Evolutionary conservation across 2,113 vertebrate species (phyloP), one percentile per base, ranked within the genome.

Genomic region (Pituophis catenifer): DNA sequence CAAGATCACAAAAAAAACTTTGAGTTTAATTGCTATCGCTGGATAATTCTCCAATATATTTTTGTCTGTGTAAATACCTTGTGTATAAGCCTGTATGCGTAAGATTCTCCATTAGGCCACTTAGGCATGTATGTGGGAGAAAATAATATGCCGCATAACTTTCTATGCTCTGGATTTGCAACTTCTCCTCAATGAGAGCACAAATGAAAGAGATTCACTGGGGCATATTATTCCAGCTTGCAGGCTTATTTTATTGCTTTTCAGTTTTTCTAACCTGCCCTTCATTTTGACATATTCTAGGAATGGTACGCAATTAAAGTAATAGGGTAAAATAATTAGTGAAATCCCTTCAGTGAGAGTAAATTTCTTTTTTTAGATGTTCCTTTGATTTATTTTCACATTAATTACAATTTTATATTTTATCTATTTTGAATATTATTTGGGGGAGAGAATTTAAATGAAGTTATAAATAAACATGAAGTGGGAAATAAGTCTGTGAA

Each of bases 1-100:
- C 97, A 98, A 98, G 98, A 98, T 98, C 95, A 97, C 97, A 98
- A 96, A 97, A 97, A 98, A 94, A 59, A 48, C 95, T 96, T 96
- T 93, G 95, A 96, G 97, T 97, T 98, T 98, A 98, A 98, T 98
- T 98, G 98, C 97, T 97, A 97, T 96, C 97, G 96, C 95, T 97
- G 97, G 97, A 97, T 98, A 97, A 98, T 98, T 98, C 97, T 98
- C 97, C 96, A 97, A 97, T 97, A 94, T 86, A 86, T 87, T 65
- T 53, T 62, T 90, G 11, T n/a, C 2, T 94, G 96, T 97, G 97
- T 98, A 98, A 98, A 98, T 97, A 98, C 96, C 96, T 96, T 97
- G 97, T 98, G 97, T 97, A 96, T 97, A 95, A 97, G 96, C 95
- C 97, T 97, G 95, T 97, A 97, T 96, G 95, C 95, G 91, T 89